phyloP scores from a whole-genome alignment of 2,113 vertebrate genomes.

The Hemicordylus capensis region DNA sequence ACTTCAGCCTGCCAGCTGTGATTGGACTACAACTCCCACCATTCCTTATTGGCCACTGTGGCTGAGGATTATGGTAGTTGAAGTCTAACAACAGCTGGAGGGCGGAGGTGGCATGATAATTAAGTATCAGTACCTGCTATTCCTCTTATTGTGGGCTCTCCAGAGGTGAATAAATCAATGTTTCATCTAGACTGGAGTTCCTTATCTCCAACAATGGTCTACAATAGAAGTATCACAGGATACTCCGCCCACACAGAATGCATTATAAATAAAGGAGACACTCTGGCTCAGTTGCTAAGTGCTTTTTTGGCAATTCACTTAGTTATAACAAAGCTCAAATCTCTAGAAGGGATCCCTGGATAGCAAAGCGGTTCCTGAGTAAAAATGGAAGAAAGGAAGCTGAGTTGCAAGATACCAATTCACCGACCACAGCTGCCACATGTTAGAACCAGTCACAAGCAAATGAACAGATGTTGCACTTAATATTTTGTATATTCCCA shows the following conservation, averaged over 20 bases:
- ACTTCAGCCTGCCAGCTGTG: too few relatives aligned
- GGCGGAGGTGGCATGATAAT: neutral
- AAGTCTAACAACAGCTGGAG: neutral
- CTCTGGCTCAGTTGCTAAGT: neutral
- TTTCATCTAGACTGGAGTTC: fast-evolving
- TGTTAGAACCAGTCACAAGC: constrained; percentile 9
- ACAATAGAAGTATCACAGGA: neutral
- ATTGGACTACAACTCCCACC: too few relatives aligned
- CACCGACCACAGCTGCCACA: constrained; percentile 1
- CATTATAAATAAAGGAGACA: constrained; percentile 12
- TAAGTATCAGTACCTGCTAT: neutral
- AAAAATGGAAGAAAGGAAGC: neutral
- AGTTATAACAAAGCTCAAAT: constrained; percentile 35
- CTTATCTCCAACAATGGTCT: neutral
- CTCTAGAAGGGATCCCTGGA: constrained; percentile 16
- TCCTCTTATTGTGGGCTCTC: neutral
- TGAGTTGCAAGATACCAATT: constrained; percentile 24
- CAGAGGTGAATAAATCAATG: neutral
- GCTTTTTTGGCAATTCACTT: constrained; percentile 25
- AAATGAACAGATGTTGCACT: neutral
- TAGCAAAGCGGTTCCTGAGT: constrained; percentile 33
- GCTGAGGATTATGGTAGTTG: too few relatives aligned
- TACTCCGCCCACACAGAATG: neutral
- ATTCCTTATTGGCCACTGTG: too few relatives aligned
- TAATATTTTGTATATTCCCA: neutral